Base-by-base conservation (phyloP, 2,113 vertebrate genomes). In the Lethenteron camtschaticum region DNA sequence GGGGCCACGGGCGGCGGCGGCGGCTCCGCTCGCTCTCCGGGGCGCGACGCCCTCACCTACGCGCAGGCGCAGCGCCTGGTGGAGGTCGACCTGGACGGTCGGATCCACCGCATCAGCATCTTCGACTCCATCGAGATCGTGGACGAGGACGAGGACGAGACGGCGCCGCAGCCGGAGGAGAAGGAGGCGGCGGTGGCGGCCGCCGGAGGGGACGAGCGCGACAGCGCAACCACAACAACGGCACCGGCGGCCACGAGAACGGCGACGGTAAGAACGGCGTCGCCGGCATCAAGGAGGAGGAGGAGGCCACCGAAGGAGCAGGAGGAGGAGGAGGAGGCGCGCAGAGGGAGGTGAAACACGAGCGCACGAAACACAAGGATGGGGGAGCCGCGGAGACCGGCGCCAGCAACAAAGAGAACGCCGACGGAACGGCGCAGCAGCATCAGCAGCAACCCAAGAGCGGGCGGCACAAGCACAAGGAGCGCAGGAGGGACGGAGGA, bases 221-320 rank as follows among this genome's bases (percentile, higher is more conserved):
- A 96, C 84, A 1, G 94, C 91, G 70, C 87, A 99, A 96, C 75
- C 90, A 95, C 74, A 87, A 82, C 0, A 91, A 99, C 76, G 95
- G 91, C 78, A 99, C 95, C 73, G 95, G 90, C 78, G 96, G 96
- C 81, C 96, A 99, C 77, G 91, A 99, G 74, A 99, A 99, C 78
- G 95, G 86, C 0, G 90, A 96, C 2, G 86, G 81, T 74, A 90
- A 88, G 73, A 57, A 83, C 0, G 73, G 80, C 20, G 73, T 75
- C 10, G 83, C 81, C 56, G 85, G 87, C 76, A 81, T 85, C 69
- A 90, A 86, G 73, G 89, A 86, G 79, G 90, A 83, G 75, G 90
- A 94, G 55, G 78, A 81, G 1, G 41, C 41, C 41, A 41, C 41
- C 41, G 41, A 41, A 41, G 41, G 41, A 41, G 41, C 41, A 41